Base-by-base conservation (phyloP, 2,113 vertebrate genomes). In the Toxostoma redivivum region DNA sequence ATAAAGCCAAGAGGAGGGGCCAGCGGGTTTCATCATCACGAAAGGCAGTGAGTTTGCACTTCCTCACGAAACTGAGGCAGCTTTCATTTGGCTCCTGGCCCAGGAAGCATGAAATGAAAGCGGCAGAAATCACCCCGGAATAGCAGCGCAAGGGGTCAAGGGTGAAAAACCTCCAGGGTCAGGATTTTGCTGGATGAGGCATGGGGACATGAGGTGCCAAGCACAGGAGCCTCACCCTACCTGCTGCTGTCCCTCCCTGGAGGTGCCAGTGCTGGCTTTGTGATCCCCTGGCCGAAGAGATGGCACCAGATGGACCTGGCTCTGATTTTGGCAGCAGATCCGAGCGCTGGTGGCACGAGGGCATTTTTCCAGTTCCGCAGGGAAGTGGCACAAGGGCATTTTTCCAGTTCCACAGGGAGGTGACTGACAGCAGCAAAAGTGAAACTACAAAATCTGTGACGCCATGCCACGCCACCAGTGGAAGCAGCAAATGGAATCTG, bases 1-100 rank as follows among this genome's bases (percentile, higher is more conserved):
- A 72, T 73, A 24, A 70, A 28, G 64, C 28, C 21, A 86, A 95
- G 91, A 94, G 96, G 96, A 94, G 96, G 96, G 84, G 96, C 79
- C 74, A 54, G 1, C 0, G 30, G 15, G 13, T 92, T 96, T 90
- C 86, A 44, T 86, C 81, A 92, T 31, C 62, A 70, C 83, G 47
- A 10, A 47, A 70, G 35, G 44, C 57, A 33, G 15, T 16, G 58
- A 60, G 48, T 35, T 62, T 73, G 35, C 19, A 31, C 71, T 96
- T 96, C 94, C 92, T 77, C 21, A 58, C 4, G 30, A 83, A 93
- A 83, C 47, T 67, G 47, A 73, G 60, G 67, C 76, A 82, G 57
- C 58, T 94, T 69, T 88, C 44, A 13, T 77, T 88, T 95, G 93
- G 94, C 92, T 93, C 35, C 40, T 80, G 45, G 82, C 90, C 85